Conservation (phyloP, 1,140 invertebrate genomes). For the Pemphigus obesinymphae region DNA sequence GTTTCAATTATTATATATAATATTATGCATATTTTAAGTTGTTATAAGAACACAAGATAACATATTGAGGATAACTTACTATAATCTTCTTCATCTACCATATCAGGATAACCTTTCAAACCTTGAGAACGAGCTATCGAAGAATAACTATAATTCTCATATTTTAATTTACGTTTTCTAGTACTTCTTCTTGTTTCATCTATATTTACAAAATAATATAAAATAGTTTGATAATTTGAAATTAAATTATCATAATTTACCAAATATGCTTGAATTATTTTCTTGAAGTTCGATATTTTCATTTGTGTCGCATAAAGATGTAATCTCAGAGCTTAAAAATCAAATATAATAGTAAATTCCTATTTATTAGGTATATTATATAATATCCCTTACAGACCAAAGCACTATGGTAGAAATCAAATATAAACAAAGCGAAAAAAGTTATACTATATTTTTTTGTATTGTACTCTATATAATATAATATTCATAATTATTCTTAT, state of each 20-base stretch:
- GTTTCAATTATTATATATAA: not conserved
- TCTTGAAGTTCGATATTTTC: not conserved
- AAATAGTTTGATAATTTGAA: not conserved
- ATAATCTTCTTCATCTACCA: slow-evolving; percentile 15
- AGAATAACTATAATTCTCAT: slow-evolving; percentile 47
- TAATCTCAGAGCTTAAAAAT: slow-evolving; percentile 17
- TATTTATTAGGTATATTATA: too few relatives aligned
- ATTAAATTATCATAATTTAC: slow-evolving; percentile 3
- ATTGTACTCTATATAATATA: too few relatives aligned
- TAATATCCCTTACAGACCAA: too few relatives aligned
- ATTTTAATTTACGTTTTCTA: slow-evolving; percentile 45
- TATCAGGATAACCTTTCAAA: slow-evolving; percentile 45
- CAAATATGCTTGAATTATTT: slow-evolving; percentile 10
- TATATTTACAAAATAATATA: not conserved
- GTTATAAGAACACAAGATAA: too few relatives aligned
- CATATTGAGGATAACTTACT: not conserved
- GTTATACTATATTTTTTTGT: too few relatives aligned
- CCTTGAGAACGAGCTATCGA: slow-evolving; percentile 47
- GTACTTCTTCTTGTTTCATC: slow-evolving; percentile 45
- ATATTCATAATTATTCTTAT: too few relatives aligned
- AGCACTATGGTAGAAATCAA: too few relatives aligned
- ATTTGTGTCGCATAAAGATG: not conserved
- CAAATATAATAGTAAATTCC: too few relatives aligned
- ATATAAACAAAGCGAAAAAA: too few relatives aligned
- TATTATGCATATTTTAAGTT: too few relatives aligned